Base-by-base conservation (phyloP, 1,140 invertebrate species). In the Vanessa atalanta region DNA sequence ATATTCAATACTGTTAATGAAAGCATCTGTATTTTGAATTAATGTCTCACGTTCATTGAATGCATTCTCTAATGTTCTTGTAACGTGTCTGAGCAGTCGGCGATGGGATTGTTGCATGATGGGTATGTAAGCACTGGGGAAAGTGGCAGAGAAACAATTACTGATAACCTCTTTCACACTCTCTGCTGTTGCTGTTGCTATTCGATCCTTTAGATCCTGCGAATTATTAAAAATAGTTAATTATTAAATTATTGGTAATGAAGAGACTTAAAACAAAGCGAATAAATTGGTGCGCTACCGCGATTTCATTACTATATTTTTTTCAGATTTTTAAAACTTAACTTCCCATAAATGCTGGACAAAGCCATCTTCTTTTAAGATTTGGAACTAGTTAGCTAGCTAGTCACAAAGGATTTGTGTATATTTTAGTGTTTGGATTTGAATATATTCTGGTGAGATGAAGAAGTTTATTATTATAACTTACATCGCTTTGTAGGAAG, bases 401-500 rank as follows among this genome's bases (percentile, higher is more conserved):
- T 20, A 20, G 20, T 1, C 20, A 20, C 1, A 20, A 20, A 20
- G 20, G 20, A 20, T 20, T 20, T 20, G 20, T 20, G 20, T 20
- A 20, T 20, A 20, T 20, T 20, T 20, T 20, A 20, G 20, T 20
- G 20, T 20, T 20, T 6, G 26, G 6, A 31, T 31, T 31, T 31
- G 26, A 31, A 31, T 31, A 31, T 31, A 31, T 31, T 31, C 47
- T 15, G 2, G 5, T 15, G 14, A 6, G 13, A 15, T 14, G 11
- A 26, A 31, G 12, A 60, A 26, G 23, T 31, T 26, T 9, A 9
- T 23, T 23, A 23, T 12, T 57, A 23, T 26, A 69, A 66, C 83
- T 79, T 74, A 89, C 88, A 69, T 88, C 83, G 47, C 84, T 88
- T 47, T 88, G 83, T 23, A 88, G 66, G 23, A 86, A 85, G 13